Evolutionary conservation across 2,797 vertebrate genomes (phyloP).

Genomic region (Nannoperca australis): DNA sequence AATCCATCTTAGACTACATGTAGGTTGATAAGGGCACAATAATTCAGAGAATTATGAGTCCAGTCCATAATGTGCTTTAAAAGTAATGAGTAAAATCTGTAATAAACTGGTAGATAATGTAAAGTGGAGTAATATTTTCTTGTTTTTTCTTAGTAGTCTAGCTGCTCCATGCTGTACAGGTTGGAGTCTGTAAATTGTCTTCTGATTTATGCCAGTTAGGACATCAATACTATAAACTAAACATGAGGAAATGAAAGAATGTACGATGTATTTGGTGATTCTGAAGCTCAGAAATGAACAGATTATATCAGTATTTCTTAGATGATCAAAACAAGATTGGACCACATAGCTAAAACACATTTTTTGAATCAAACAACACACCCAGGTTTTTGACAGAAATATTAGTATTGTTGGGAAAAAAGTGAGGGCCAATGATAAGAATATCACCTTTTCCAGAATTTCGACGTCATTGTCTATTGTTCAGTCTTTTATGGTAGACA

Average conservation of each 20-base stretch:
- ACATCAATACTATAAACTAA: neutral
- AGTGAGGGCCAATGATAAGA: neutral
- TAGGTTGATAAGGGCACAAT: constrained; percentile 8
- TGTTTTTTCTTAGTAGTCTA: neutral
- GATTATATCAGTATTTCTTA: neutral
- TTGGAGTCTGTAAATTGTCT: neutral
- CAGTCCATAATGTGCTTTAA: neutral
- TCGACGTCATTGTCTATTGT: neutral
- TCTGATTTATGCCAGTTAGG: constrained; percentile 2
- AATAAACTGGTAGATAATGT: neutral
- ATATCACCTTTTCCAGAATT: no score
- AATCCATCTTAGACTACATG: neutral
- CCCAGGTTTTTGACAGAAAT: neutral
- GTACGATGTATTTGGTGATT: neutral
- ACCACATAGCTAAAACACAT: neutral
- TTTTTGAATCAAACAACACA: neutral
- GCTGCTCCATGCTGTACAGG: neutral
- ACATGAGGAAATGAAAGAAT: neutral
- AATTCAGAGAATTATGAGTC: neutral
- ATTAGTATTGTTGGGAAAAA: neutral
- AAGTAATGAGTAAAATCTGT: constrained; percentile 5
- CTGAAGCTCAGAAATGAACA: constrained; percentile 4
- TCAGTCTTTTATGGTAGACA: neutral
- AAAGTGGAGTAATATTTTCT: neutral
- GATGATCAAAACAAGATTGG: constrained; percentile 13